A percentile compares a stretch with the other conserved stretches of the same genome.
These are phyloP conservation scores for Morinoia aosen DNA, from an alignment of 2,888 invertebrate genomes.

Conservation along the genomic window DNA sequence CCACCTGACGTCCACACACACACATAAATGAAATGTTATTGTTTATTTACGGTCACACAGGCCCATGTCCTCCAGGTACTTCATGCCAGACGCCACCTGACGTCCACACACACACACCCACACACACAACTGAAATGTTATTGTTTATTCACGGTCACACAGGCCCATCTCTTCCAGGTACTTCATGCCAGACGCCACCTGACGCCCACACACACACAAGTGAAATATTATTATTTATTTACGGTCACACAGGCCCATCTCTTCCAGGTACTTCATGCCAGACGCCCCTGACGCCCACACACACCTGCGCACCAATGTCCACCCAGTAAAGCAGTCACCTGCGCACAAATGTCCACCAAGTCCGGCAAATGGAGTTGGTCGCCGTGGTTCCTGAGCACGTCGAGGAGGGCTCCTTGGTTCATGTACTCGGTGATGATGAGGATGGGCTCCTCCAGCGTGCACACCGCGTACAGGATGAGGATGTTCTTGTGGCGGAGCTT, in stretches of 20 bases:
- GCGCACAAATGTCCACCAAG: slow-evolving; percentile 30
- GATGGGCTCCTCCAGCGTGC: slow-evolving; percentile 91
- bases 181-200: slow-evolving; percentile 91
- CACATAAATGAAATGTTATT: background rate
- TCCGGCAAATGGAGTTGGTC: background rate
- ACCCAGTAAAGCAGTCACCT: slow-evolving; percentile 79
- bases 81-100: slow-evolving; percentile 91
- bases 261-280: slow-evolving; percentile 94
- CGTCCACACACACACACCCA: slow-evolving; percentile 78
- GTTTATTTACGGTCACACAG: slow-evolving; percentile 71
- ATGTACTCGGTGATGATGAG: slow-evolving; percentile 85
- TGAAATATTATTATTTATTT: too few species aligned
- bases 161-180: slow-evolving; percentile 92
- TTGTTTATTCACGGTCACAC: too few species aligned
- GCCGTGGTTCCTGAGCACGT: slow-evolving; percentile 28
- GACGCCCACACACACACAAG: slow-evolving; percentile 75
- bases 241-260: slow-evolving; percentile 78
- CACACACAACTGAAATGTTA: slow-evolving; percentile 47
- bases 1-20: slow-evolving; percentile 80
- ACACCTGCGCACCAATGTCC: slow-evolving; percentile 72
- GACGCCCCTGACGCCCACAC: slow-evolving; percentile 83
- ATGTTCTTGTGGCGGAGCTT: slow-evolving; percentile 94
- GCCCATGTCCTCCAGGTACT: slow-evolving; percentile 91
- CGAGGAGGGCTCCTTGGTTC: slow-evolving; percentile 35
- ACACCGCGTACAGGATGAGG: slow-evolving; percentile 94